Percentiles rank a stretch among this genome's conserved stretches.
These are phyloP conservation scores for Crenichthys baileyi DNA, from an alignment of 2,797 vertebrate genomes.

Conservation along the genomic window DNA sequence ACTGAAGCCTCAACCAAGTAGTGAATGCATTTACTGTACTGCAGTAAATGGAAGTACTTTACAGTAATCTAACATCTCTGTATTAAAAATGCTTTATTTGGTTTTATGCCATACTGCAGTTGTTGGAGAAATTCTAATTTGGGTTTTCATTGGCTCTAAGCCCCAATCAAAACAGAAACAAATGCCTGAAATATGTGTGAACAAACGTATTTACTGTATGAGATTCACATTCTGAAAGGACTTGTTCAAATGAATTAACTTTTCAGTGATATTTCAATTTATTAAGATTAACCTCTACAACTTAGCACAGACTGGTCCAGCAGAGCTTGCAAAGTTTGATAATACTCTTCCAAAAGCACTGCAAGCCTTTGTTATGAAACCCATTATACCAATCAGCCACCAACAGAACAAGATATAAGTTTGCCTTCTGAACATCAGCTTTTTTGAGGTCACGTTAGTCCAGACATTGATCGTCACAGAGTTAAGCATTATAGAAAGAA, in stretches of 20 bases:
- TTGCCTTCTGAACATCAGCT: constrained; percentile 13
- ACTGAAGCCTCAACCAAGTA: background rate
- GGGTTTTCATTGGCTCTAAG: too few relatives aligned
- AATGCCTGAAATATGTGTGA: background rate
- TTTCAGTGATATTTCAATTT: background rate
- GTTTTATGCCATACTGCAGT: background rate
- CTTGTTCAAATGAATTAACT: background rate
- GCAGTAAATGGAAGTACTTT: background rate
- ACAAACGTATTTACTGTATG: background rate
- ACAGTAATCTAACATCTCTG: background rate
- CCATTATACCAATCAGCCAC: background rate
- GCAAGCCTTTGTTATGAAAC: too few relatives aligned
- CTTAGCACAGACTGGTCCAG: background rate
- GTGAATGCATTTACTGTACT: background rate
- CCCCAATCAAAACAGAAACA: background rate
- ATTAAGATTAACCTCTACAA: background rate
- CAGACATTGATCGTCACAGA: background rate
- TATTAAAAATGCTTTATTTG: background rate
- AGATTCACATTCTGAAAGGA: background rate
- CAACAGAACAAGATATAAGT: constrained; percentile 31
- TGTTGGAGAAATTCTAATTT: background rate
- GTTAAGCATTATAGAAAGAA: constrained; percentile 6
- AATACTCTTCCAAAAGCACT: too few relatives aligned
- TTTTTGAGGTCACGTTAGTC: background rate
- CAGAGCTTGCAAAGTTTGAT: background rate